These are phyloP conservation scores for Porites australiensis DNA, from an alignment of 64 coral and sea anemone genomes.

Conservation along the genomic window DNA sequence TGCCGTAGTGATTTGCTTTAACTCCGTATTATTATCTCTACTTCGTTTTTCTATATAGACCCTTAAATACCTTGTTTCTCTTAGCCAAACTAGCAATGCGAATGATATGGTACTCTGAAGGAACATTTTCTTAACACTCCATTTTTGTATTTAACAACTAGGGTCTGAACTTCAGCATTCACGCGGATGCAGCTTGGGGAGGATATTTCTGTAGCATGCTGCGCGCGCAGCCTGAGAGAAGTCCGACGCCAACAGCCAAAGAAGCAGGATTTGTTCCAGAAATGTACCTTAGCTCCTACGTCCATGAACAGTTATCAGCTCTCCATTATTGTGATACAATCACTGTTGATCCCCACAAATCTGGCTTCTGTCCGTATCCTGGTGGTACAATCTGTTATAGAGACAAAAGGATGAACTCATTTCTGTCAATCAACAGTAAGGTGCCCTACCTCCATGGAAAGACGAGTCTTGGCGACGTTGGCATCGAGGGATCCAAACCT, in stretches of 20 bases:
- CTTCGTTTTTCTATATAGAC: too few relatives aligned
- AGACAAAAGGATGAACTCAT: conserved; percentile 44
- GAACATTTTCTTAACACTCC: neutral
- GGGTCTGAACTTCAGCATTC: conserved; percentile 84
- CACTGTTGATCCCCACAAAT: conserved; percentile 70
- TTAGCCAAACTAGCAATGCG: too few relatives aligned
- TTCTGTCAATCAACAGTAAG: conserved; percentile 19
- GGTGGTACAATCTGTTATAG: conserved; percentile 64
- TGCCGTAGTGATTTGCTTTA: too few relatives aligned
- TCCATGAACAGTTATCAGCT: conserved; percentile 50
- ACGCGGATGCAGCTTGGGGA: conserved; percentile 86
- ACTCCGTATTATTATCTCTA: too few relatives aligned
- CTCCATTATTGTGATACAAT: conserved; percentile 60
- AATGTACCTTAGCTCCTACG: conserved; percentile 49
- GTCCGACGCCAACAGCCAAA: neutral
- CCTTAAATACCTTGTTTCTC: too few relatives aligned
- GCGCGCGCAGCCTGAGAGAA: conserved; percentile 10
- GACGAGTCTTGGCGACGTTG: conserved; percentile 10
- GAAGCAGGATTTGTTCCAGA: conserved; percentile 46
- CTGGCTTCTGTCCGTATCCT: conserved; percentile 70
- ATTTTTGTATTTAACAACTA: neutral
- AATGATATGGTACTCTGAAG: neutral
- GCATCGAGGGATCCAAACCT: conserved; percentile 60
- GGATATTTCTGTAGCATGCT: conserved; percentile 81
- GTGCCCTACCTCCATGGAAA: conserved; percentile 34